Percentiles rank a stretch among this genome's conserved stretches.
Evolutionary conservation across 2,113 vertebrate species (phyloP).

Genomic region (Aplodontia rufa): DNA sequence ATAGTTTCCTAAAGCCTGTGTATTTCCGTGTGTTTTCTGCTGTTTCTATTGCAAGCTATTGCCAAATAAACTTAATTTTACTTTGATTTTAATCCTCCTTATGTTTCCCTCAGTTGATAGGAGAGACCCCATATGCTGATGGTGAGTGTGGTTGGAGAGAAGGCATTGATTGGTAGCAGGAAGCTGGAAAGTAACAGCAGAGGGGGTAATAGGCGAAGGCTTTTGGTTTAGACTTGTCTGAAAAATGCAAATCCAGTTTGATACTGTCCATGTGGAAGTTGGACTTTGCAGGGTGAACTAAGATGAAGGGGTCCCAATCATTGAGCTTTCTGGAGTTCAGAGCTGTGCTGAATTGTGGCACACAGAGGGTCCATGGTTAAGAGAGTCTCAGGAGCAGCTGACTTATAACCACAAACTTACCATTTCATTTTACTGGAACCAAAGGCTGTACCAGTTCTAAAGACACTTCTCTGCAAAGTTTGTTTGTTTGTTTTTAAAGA

Average conservation of each 20-base stretch:
- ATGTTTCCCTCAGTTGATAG: background rate
- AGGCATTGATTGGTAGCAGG: background rate
- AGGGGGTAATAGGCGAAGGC: background rate
- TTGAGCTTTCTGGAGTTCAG: background rate
- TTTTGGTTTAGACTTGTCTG: background rate
- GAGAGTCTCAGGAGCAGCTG: background rate
- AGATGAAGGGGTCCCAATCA: background rate
- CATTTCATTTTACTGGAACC: background rate
- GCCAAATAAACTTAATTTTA: background rate
- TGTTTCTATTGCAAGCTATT: no score
- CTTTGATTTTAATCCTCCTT: background rate
- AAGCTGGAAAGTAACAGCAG: background rate
- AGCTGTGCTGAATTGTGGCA: no score
- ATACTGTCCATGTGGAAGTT: background rate
- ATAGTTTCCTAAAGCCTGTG: background rate
- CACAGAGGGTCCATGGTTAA: no score
- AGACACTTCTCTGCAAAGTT: background rate
- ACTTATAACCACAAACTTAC: background rate
- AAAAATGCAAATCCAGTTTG: background rate
- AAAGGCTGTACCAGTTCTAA: background rate
- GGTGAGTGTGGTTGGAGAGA: rapidly evolving
- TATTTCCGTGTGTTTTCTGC: background rate
- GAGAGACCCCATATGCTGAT: background rate
- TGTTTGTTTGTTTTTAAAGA: no score
- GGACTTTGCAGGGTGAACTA: background rate